A percentile compares a stretch with the other conserved stretches of the same genome.
These are phyloP conservation scores for Psophia crepitans DNA, from an alignment of 2,113 vertebrate species.

Conservation along the genomic window DNA sequence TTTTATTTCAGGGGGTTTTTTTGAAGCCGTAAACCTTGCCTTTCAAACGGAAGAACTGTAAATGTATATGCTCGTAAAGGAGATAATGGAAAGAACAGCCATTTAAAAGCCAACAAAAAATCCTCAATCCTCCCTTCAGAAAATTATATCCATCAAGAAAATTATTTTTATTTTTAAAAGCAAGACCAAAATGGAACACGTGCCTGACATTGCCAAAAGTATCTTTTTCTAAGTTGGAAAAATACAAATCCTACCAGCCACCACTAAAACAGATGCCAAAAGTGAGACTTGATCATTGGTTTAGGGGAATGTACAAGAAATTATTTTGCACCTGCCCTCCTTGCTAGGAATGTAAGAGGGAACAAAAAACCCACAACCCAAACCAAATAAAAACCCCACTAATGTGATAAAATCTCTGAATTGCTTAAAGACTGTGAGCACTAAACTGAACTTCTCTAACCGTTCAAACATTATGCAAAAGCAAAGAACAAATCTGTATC, in stretches of 20 bases:
- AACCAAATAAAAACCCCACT: rapidly evolving
- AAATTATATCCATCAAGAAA: background rate
- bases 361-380: background rate
- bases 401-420: background rate
- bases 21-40: background rate
- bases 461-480: background rate
- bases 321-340: background rate
- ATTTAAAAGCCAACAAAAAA: background rate
- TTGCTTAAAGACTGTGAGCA: background rate
- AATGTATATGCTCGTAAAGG: rapidly evolving
- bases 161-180: background rate
- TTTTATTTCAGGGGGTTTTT: background rate
- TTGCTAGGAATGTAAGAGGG: rapidly evolving
- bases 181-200: background rate
- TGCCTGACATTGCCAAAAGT: background rate
- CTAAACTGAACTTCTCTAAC: background rate
- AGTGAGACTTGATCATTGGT: background rate
- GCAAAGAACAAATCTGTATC: background rate
- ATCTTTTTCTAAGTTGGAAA: background rate
- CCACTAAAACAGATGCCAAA: background rate
- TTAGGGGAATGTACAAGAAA: background rate
- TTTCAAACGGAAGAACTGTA: background rate
- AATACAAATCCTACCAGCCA: background rate
- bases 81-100: background rate
- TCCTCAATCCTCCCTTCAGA: background rate